Evolutionary conservation across 2,888 invertebrate species (phyloP).

Genomic region (Phania funesta): DNA sequence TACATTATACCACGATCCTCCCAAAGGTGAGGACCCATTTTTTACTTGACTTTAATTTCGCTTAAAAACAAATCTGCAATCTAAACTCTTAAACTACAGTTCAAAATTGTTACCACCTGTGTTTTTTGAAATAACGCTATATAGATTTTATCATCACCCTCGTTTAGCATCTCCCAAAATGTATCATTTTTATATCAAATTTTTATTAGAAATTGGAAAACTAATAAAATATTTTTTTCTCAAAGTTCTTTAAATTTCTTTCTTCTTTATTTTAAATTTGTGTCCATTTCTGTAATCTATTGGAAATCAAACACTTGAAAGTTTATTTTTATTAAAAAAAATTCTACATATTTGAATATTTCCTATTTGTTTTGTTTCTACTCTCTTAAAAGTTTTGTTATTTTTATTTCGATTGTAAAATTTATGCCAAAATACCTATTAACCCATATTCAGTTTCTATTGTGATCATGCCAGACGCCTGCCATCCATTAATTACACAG

Average conservation of each 20-base stretch:
- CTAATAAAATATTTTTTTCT: neutral
- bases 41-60: too few species aligned
- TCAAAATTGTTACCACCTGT: too few species aligned
- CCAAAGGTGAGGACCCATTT: too few species aligned
- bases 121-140: too few species aligned
- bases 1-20: too few species aligned
- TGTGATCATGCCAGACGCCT: conserved; percentile 61
- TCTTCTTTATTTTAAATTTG: neutral
- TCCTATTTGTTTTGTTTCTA: conserved; percentile 4
- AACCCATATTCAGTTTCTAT: conserved; percentile 64
- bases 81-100: too few species aligned
- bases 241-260: neutral
- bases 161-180: too few species aligned
- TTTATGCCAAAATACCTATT: conserved; percentile 68
- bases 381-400: conserved; percentile 2
- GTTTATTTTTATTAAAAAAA: neutral
- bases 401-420: conserved; percentile 37
- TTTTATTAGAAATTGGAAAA: too few species aligned
- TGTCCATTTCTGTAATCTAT: neutral
- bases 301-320: conserved; percentile 8
- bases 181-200: too few species aligned
- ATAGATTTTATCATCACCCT: too few species aligned
- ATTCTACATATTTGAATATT: conserved; percentile 10
- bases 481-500: conserved; percentile 60
- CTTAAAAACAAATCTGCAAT: too few species aligned